Conservation (phyloP, 2,797 vertebrate genomes). For the Parauchenoglanis punctatus region DNA sequence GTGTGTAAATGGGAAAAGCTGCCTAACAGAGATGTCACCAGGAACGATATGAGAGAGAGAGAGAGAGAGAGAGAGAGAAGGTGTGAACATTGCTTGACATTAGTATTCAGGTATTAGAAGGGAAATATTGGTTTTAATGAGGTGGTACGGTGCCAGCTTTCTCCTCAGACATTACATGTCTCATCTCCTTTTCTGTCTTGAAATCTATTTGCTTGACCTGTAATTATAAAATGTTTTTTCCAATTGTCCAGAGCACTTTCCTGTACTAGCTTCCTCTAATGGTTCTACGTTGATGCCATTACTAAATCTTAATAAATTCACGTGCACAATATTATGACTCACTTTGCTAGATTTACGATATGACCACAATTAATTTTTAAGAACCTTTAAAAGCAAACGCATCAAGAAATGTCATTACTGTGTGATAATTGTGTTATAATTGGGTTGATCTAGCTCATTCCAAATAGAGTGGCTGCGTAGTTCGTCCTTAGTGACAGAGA, state of each 20-base stretch:
- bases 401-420: slow-evolving; percentile 35
- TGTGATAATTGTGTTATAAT: slow-evolving; percentile 41
- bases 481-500: not conserved
- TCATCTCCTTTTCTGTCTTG: slow-evolving; percentile 13
- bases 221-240: slow-evolving; percentile 68
- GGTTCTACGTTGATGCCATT: slow-evolving; percentile 61
- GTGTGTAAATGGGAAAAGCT: slow-evolving; percentile 40
- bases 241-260: slow-evolving; percentile 61
- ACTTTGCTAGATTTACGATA: slow-evolving; percentile 40
- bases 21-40: slow-evolving; percentile 53
- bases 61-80: slow-evolving; percentile 1
- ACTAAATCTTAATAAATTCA: slow-evolving; percentile 66
- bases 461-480: not conserved
- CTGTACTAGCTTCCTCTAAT: slow-evolving; percentile 62
- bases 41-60: slow-evolving; percentile 3
- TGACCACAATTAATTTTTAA: slow-evolving; percentile 37
- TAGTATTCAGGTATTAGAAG: slow-evolving; percentile 25
- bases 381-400: slow-evolving; percentile 35
- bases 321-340: slow-evolving; percentile 44
- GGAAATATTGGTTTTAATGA: slow-evolving; percentile 51
- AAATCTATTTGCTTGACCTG: slow-evolving; percentile 40
- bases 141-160: not conserved
- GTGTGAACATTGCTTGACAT: slow-evolving; percentile 21
- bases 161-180: slow-evolving; percentile 6
- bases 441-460: slow-evolving; percentile 34